These are phyloP conservation scores for Labeo catla DNA, from an alignment of 2,113 vertebrate genomes.

Conservation along the genomic window DNA sequence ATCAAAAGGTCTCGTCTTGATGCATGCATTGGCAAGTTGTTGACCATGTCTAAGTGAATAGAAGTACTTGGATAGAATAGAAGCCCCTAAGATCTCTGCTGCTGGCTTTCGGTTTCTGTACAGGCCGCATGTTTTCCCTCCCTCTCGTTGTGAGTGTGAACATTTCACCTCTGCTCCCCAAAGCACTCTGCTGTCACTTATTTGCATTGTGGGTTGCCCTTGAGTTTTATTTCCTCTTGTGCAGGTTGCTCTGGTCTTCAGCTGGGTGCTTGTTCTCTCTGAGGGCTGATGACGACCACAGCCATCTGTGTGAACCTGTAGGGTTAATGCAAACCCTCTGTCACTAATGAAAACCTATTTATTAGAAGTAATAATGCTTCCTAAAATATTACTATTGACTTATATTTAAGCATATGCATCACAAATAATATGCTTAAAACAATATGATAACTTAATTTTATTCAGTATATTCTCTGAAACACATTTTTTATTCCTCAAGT, in stretches of 20 bases:
- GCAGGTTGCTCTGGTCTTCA: neutral
- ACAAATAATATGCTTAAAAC: neutral
- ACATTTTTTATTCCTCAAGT: neutral
- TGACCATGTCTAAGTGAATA: neutral
- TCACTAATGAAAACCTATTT: neutral
- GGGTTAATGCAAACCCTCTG: neutral
- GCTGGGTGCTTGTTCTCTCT: neutral
- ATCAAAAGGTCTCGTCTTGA: neutral
- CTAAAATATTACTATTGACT: neutral
- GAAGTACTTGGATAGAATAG: neutral
- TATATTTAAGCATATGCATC: neutral
- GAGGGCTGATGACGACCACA: neutral
- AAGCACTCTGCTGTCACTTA: neutral
- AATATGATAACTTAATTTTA: too few relatives aligned
- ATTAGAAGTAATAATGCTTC: neutral
- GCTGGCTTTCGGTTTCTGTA: neutral
- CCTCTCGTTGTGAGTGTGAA: neutral
- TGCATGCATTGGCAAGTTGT: conserved; percentile 11
- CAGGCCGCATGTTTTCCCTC: neutral
- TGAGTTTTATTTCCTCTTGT: conserved; percentile 32
- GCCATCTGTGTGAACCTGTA: neutral
- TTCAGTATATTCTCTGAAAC: neutral
- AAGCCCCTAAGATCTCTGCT: neutral
- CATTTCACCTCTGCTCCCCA: neutral
- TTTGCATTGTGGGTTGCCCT: conserved; percentile 27